Evolutionary conservation across 2,113 vertebrate genomes (phyloP), one percentile per base, ranked within the genome.

Genomic region (Atlantisia rogersi): DNA sequence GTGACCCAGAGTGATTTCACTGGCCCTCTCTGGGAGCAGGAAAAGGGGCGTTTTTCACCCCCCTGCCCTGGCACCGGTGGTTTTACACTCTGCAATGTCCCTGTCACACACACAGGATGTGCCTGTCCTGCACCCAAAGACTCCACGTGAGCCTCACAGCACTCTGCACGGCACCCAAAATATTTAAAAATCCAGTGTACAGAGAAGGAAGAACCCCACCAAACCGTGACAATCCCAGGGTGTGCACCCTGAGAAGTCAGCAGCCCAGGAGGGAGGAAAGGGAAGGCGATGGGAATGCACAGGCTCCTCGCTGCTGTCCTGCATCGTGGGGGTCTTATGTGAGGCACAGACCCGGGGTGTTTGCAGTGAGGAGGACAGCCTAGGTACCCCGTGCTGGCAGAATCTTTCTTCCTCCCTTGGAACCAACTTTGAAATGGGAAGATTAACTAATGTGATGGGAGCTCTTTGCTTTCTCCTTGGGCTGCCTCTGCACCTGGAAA

Each of bases 61-160:
- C 17, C 1, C 1, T 32, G 32, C 2, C 0, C 13, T 48, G 46
- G 17, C 39, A 42, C 9, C 1, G 1, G 6, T 3, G 26, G 10
- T 50, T 44, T 29, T 16, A 12, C 18, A 8, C 48, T 32, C n/a
- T 25, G 35, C 0, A 0, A 5, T 5, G 25, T 9, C 17, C 19
- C 70, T 0, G 5, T 39, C 53, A 19, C 48, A 52, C 18, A 18
- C 68, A 4, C 10, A 4, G 52, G n/a, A 10, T 16, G 15, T 55
- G 24, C 11, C 42, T 1, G 2, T 59, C 53, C n/a, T 20, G 15
- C 12, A 11, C 58, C 35, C 19, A 46, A 40, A 25, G 25, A 10
- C 21, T 22, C 75, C 0, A 0, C 11, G 42, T 76, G 56, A 68
- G 7, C 12, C 21, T 8, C 15, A 17, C 10, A 12, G 48, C 5